phyloP scores from a whole-genome alignment of 2,113 vertebrate genomes.

The Hippolais icterina region DNA sequence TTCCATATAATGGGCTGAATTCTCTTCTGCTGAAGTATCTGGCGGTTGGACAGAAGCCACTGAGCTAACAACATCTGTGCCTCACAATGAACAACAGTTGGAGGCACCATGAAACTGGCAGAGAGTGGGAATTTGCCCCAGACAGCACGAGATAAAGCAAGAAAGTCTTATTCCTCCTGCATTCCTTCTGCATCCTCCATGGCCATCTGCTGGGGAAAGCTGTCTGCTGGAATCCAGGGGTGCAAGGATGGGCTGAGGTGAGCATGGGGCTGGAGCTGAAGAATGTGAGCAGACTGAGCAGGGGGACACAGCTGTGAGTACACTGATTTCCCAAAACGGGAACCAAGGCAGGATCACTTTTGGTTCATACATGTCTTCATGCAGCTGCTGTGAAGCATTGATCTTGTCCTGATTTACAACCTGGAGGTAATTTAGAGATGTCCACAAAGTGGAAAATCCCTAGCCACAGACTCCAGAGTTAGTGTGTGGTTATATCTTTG shows the following conservation, averaged over 20 bases:
- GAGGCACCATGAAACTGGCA: background rate
- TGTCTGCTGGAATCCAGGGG: background rate
- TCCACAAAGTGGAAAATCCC: background rate
- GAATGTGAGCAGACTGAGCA: background rate
- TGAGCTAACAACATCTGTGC: background rate
- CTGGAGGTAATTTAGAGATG: background rate
- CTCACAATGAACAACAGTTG: background rate
- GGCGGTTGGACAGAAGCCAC: background rate
- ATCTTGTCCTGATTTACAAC: background rate
- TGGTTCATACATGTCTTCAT: background rate
- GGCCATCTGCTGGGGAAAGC: background rate
- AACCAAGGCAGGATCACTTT: background rate
- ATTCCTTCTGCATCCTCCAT: background rate
- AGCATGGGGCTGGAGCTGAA: background rate
- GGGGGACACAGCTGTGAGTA: background rate
- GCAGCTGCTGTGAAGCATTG: background rate
- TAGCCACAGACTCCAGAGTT: background rate
- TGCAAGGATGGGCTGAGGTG: background rate
- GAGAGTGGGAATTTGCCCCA: background rate
- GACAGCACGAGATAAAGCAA: background rate
- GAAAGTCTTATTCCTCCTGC: background rate
- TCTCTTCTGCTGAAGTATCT: background rate
- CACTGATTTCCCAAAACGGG: background rate
- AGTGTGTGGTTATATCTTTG: accelerated
- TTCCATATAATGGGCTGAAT: background rate